These are phyloP conservation scores for Eumerus sabulonum DNA, from an alignment of 2,888 invertebrate species.

Conservation along the genomic window DNA sequence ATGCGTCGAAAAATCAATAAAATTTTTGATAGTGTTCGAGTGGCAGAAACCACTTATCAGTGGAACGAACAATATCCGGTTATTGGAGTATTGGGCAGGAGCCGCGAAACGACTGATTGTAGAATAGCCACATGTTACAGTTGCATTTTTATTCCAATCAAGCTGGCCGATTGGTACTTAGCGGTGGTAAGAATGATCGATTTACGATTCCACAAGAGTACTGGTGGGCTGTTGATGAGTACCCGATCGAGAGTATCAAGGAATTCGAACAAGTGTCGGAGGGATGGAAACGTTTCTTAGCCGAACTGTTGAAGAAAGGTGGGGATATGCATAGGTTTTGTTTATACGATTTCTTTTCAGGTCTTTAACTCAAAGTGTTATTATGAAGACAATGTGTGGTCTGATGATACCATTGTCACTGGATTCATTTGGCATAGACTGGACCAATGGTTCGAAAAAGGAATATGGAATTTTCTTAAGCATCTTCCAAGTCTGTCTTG, in stretches of 20 bases:
- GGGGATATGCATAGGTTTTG: conserved; percentile 14
- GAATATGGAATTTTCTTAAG: too few relatives aligned
- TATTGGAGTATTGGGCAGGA: neutral
- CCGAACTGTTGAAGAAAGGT: conserved; percentile 86
- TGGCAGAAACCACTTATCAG: conserved; percentile 26
- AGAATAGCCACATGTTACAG: conserved; percentile 85
- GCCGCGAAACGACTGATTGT: conserved; percentile 7
- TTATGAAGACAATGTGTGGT: too few relatives aligned
- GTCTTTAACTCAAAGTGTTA: too few relatives aligned
- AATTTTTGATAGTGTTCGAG: conserved; percentile 37
- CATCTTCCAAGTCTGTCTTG: too few relatives aligned
- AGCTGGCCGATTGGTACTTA: conserved; percentile 83
- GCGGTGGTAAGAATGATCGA: conserved; percentile 79
- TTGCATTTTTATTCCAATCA: conserved; percentile 91
- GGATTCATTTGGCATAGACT: too few relatives aligned
- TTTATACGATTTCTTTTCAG: too few relatives aligned
- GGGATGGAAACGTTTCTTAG: conserved; percentile 87
- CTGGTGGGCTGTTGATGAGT: conserved; percentile 80
- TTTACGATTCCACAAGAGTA: conserved; percentile 71
- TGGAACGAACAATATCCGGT: conserved; percentile 20
- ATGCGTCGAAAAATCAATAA: conserved; percentile 49
- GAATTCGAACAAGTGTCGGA: conserved; percentile 90
- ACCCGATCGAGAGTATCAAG: conserved; percentile 91
- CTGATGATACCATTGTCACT: too few relatives aligned
- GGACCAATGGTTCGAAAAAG: too few relatives aligned